Percentiles rank a stretch among this genome's conserved stretches.
These are phyloP conservation scores for Drosophila eugracilis DNA, from an alignment of 1,140 invertebrate genomes.

Conservation along the genomic window DNA sequence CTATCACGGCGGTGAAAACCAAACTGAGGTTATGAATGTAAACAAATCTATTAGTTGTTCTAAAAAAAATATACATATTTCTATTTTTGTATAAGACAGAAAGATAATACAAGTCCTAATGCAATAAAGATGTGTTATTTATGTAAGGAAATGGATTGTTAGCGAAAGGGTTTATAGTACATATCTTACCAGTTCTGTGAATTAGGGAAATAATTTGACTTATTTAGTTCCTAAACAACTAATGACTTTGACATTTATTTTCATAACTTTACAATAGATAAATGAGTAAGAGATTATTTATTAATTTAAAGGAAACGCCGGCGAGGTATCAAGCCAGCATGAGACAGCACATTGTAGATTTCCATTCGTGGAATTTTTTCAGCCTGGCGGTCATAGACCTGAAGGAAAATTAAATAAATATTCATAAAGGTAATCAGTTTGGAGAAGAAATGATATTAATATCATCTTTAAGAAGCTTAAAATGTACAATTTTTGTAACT, in stretches of 20 bases:
- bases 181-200: too few species aligned
- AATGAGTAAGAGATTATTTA: conserved; percentile 8
- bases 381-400: conserved; percentile 86
- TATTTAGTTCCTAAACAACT: conserved; percentile 66
- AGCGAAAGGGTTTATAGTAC: background rate
- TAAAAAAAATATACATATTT: conserved; percentile 16
- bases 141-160: background rate
- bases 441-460: too few species aligned
- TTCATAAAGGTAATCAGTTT: background rate
- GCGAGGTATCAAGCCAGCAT: conserved; percentile 86
- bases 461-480: background rate
- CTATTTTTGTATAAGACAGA: conserved; percentile 27
- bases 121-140: background rate
- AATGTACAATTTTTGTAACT: conserved; percentile 23
- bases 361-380: conserved; percentile 86
- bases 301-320: conserved; percentile 61
- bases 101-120: conserved; percentile 16
- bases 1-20: conserved; percentile 26
- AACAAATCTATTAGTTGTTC: conserved; percentile 44
- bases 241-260: conserved; percentile 68
- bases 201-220: too few species aligned
- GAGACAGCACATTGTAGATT: conserved; percentile 87
- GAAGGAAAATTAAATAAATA: conserved; percentile 3
- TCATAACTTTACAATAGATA: conserved; percentile 45
- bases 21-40: conserved; percentile 54